Base-by-base conservation (phyloP, 2,113 vertebrate genomes). In the Calonectris borealis region DNA sequence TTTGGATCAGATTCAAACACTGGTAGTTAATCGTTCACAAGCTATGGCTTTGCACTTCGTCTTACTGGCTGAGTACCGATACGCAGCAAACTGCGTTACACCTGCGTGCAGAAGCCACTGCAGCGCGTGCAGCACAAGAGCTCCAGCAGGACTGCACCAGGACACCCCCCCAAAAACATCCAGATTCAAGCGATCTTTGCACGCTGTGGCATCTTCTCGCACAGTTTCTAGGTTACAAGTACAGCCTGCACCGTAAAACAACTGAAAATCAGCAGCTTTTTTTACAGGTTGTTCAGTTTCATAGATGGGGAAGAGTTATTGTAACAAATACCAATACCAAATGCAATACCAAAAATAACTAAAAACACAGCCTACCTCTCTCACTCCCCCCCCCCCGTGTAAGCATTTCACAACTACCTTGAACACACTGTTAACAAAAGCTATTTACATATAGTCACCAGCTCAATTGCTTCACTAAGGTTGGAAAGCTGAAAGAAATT, bases 71-170 rank as follows among this genome's bases (percentile, higher is more conserved):
- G 42, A 83, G 55, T 46, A 48, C 8, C 0, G 0, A 31, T 0
- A 0, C 15, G 13, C 52, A 65, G 40, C 48, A 62, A 15, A 11
- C 1, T 3, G 21, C 0, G 2, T 3, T 7, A 13, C 5, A 14
- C 25, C 52, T 34, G 40, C 1, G 0, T 7, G 49, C 57, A 65
- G 44, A 42, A 32, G 19, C n/a, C 58, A 32, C 26, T 11, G 40
- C 8, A 22, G 40, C 5, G 4, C 1, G 2, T 8, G 16, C 29
- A 31, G 46, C 29, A 14, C 16, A 18, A 1, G 3, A 54, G 29
- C 25, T 32, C 16, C 57, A 72, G 65, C 49, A 49, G 42, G 22
- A 24, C 24, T 21, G 55, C 57, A 27, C 20, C 17, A 19, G 42
- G 48, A 38, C 44, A 7, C 42, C 24, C 17, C 22, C 11, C 13